Evolutionary conservation across 2,113 vertebrate species (phyloP).

Genomic region (Rattus rattus): DNA sequence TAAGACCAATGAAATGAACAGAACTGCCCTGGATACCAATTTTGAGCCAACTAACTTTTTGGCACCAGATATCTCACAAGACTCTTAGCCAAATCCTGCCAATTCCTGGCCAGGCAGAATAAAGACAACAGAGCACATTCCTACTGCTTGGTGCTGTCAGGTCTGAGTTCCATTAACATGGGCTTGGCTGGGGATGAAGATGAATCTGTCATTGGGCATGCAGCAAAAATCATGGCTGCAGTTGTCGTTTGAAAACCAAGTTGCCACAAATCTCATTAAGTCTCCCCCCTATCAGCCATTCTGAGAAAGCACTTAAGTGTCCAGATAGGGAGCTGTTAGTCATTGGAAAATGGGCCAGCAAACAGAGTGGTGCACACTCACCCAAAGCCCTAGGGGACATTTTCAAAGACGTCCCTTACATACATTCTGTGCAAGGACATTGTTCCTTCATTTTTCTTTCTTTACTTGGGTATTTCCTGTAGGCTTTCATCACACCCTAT

Average conservation of each 20-base stretch:
- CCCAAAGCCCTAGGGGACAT: background rate
- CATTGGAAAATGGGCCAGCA: background rate
- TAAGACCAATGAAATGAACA: background rate
- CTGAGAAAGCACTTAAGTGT: background rate
- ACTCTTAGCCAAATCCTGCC: slow-evolving; percentile 14
- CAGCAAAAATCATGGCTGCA: background rate
- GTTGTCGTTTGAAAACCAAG: background rate
- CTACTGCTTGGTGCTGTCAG: background rate
- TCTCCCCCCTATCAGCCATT: background rate
- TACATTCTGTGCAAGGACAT: background rate
- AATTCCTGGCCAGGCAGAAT: background rate
- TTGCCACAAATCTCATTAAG: background rate
- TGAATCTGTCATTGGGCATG: background rate
- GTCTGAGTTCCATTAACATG: background rate
- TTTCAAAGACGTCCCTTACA: background rate
- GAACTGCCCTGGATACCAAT: background rate
- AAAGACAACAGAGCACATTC: background rate
- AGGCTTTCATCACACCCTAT: background rate
- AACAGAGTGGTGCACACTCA: background rate
- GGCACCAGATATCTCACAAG: background rate
- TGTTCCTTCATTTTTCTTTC: background rate
- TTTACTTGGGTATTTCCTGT: background rate
- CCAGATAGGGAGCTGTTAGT: background rate
- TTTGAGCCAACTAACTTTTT: background rate
- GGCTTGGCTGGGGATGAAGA: background rate